Evolutionary conservation across 2,113 vertebrate species (phyloP).

Genomic region (Phrynosoma blainvillii): DNA sequence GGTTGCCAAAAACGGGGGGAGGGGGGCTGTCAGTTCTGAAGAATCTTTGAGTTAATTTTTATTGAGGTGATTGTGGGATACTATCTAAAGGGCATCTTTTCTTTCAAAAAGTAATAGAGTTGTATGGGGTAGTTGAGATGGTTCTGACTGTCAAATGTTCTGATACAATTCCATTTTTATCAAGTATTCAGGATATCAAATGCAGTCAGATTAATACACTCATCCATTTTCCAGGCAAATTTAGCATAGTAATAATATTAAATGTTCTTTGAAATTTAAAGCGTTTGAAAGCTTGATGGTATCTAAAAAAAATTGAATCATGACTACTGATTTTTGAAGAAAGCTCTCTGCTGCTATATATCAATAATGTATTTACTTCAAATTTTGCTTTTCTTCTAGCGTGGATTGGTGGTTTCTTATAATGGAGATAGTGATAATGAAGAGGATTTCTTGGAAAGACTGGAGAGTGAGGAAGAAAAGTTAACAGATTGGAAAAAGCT

Average conservation of each 20-base stretch:
- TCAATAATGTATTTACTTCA: background rate
- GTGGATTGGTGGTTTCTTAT: constrained; percentile 94
- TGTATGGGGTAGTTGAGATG: background rate
- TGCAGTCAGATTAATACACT: background rate
- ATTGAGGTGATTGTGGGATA: background rate
- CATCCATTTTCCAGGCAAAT: background rate
- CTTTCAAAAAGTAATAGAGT: background rate
- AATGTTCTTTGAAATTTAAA: background rate
- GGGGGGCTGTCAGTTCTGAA: too few relatives aligned
- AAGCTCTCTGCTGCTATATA: background rate
- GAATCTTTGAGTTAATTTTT: background rate
- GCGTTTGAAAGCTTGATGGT: background rate
- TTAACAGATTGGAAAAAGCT: constrained; percentile 97
- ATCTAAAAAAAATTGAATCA: background rate
- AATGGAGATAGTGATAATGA: constrained; percentile 97
- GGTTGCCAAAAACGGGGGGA: background rate
- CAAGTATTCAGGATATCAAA: background rate
- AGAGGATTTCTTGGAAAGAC: constrained; percentile 84
- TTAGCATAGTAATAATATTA: background rate
- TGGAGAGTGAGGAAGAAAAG: constrained; percentile 87
- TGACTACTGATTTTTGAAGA: background rate
- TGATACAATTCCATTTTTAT: background rate
- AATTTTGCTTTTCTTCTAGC: constrained; percentile 67
- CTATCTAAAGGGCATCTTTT: too few relatives aligned
- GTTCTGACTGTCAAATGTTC: background rate